Conservation (phyloP, 2,797 vertebrate species). For the Pempheris klunzingeri region DNA sequence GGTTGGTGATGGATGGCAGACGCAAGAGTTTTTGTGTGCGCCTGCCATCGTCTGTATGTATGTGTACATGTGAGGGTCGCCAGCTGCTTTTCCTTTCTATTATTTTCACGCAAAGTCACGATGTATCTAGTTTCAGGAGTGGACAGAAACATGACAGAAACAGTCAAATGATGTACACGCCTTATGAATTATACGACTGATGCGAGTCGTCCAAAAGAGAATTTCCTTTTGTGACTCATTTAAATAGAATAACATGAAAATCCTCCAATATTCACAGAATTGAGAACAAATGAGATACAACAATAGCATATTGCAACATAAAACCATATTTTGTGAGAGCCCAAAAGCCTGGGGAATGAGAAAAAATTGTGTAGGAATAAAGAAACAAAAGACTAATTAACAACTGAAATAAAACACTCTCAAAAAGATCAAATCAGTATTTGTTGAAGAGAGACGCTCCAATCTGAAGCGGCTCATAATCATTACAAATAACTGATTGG, state of each 20-base stretch:
- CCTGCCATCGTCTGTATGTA: constrained; percentile 12
- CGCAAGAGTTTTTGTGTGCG: constrained; percentile 23
- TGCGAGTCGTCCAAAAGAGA: neutral
- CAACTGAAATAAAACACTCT: too few species aligned
- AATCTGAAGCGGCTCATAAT: neutral
- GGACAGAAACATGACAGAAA: constrained; percentile 14
- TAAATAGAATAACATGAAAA: neutral
- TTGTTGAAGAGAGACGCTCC: neutral
- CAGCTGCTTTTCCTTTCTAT: neutral
- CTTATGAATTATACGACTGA: neutral
- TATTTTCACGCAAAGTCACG: constrained; percentile 30
- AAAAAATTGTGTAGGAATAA: neutral
- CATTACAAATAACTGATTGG: constrained; percentile 6
- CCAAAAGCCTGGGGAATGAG: neutral
- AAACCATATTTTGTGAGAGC: too few species aligned
- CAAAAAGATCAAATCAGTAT: neutral
- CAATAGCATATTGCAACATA: neutral
- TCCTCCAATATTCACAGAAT: neutral
- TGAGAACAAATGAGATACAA: constrained; percentile 5
- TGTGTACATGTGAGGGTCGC: constrained; percentile 5
- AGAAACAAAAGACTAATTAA: neutral
- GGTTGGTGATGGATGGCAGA: constrained; percentile 33
- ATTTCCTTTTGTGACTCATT: neutral
- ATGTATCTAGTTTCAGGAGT: neutral
- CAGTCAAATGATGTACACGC: neutral